These are phyloP conservation scores for Harpagus bidentatus DNA, from an alignment of 2,113 vertebrate genomes.

Conservation along the genomic window DNA sequence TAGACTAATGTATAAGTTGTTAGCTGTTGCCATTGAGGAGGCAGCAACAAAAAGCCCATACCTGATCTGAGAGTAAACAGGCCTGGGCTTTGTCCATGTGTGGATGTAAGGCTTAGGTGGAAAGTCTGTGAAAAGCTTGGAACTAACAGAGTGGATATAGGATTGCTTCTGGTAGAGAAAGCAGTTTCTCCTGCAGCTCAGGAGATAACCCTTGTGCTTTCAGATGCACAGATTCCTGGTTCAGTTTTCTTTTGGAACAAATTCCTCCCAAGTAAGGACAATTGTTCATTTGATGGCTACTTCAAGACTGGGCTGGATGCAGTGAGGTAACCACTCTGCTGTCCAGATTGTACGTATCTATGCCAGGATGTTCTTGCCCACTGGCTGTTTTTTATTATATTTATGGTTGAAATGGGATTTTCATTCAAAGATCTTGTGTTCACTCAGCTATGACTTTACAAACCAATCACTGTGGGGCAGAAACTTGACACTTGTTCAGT, in stretches of 20 bases:
- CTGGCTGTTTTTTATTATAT: not conserved
- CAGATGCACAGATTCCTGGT: not conserved
- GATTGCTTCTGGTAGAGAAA: not conserved
- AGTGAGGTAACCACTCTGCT: not conserved
- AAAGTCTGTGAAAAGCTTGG: not conserved
- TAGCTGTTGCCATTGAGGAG: not conserved
- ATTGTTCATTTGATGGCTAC: not conserved
- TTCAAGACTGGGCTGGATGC: not conserved
- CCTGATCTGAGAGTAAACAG: not conserved
- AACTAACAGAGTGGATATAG: not conserved
- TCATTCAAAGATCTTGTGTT: not conserved
- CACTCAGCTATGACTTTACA: not conserved
- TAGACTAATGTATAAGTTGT: not conserved
- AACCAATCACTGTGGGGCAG: not conserved
- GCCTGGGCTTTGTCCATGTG: not conserved
- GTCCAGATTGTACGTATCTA: not conserved
- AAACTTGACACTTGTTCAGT: not conserved
- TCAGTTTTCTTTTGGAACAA: slow-evolving; percentile 10
- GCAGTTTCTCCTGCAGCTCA: not conserved
- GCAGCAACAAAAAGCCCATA: not conserved
- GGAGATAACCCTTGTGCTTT: not conserved
- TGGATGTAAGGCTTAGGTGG: not conserved
- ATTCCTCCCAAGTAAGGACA: not conserved
- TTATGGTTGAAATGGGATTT: slow-evolving; percentile 16
- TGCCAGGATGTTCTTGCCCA: not conserved